Conservation (phyloP, 2,888 invertebrate species). For the Halocaridina rubra region DNA sequence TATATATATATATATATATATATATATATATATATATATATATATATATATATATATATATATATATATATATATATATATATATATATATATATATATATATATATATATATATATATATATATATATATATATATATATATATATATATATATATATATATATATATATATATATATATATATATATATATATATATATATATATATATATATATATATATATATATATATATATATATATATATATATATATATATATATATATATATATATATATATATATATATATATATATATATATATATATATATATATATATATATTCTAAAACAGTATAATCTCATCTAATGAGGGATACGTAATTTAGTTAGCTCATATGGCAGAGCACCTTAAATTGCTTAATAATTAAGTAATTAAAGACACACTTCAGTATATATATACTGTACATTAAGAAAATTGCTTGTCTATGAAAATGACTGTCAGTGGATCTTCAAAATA, state of each 20-base stretch:
- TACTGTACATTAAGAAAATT: too few relatives aligned
- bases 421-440: too few relatives aligned
- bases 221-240: conserved; percentile 17
- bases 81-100: background rate
- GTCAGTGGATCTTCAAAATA: too few relatives aligned
- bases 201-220: conserved; percentile 10
- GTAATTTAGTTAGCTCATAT: too few relatives aligned
- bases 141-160: background rate
- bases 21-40: too few relatives aligned
- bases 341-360: too few relatives aligned
- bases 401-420: too few relatives aligned
- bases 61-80: background rate
- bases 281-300: conserved; percentile 9
- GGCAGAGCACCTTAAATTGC: too few relatives aligned
- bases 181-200: background rate
- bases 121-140: conserved; percentile 6
- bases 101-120: background rate
- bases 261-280: conserved; percentile 1
- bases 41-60: too few relatives aligned
- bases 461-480: too few relatives aligned
- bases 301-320: conserved; percentile 14
- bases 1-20: too few relatives aligned
- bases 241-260: conserved; percentile 11
- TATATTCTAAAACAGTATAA: background rate
- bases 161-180: conserved; percentile 1